These are phyloP conservation scores for Drosophila kepulauana DNA, from an alignment of 1,140 invertebrate species.

Conservation along the genomic window DNA sequence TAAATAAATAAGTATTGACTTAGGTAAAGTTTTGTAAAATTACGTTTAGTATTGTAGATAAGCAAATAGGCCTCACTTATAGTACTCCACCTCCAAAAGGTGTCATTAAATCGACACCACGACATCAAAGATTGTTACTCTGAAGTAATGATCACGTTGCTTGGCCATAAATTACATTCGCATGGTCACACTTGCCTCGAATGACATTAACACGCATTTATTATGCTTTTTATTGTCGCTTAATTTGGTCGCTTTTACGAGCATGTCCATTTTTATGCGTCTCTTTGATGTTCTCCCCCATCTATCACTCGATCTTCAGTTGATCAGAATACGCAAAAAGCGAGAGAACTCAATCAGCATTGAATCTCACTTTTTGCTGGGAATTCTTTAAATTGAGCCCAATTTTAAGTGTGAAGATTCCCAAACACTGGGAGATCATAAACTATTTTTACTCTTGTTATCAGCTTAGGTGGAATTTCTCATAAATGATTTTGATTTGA, in stretches of 20 bases:
- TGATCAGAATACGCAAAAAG: not conserved
- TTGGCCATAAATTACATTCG: not conserved
- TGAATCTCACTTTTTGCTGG: not conserved
- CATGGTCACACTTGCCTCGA: not conserved
- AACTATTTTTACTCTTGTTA: not conserved
- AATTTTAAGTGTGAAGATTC: not conserved
- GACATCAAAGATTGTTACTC: too few relatives aligned
- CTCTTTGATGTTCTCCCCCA: not conserved
- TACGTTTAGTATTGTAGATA: too few relatives aligned
- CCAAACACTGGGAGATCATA: not conserved
- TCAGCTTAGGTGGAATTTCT: not conserved
- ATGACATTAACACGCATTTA: conserved; percentile 7
- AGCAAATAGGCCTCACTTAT: too few relatives aligned
- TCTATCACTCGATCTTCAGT: not conserved
- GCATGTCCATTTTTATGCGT: not conserved
- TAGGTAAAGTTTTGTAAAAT: too few relatives aligned
- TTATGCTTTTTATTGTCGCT: conserved; percentile 5
- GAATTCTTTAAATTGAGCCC: not conserved
- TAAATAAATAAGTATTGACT: too few relatives aligned
- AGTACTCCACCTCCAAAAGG: too few relatives aligned
- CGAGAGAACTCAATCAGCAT: not conserved
- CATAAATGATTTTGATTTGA: too few relatives aligned
- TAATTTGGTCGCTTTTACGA: conserved; percentile 3
- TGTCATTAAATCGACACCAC: too few relatives aligned
- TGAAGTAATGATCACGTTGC: not conserved